Conservation (phyloP, 1,140 invertebrate species). For the Proctacanthus coquilletti region DNA sequence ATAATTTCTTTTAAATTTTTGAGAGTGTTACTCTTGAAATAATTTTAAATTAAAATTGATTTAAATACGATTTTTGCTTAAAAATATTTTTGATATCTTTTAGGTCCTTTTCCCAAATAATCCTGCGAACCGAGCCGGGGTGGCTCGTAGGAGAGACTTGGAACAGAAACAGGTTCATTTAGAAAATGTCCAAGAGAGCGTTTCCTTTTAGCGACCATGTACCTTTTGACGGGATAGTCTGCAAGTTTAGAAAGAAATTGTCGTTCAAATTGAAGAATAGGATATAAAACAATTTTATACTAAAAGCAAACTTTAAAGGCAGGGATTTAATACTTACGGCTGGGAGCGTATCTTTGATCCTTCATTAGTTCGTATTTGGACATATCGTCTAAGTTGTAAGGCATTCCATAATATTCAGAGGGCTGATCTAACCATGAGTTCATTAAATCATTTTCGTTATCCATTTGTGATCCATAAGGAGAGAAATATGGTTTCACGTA, state of each 20-base stretch:
- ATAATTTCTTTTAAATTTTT: no score
- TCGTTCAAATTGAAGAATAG: no score
- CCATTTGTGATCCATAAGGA: conserved; percentile 15
- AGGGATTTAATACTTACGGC: conserved; percentile 3
- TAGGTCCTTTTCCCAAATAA: no score
- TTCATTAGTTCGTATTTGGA: conserved; percentile 22
- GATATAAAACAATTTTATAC: background rate
- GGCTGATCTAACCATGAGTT: conserved; percentile 18
- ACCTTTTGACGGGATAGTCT: conserved; percentile 23
- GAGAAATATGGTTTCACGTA: conserved; percentile 4
- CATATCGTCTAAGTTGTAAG: conserved; percentile 19
- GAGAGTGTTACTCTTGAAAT: no score
- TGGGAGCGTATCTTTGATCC: conserved; percentile 19
- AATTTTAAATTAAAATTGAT: no score
- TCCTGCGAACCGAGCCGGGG: no score
- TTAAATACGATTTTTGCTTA: no score
- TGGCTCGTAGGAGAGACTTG: conserved; percentile 4
- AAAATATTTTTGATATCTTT: no score
- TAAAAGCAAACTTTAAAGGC: background rate
- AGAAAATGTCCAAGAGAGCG: conserved; percentile 17
- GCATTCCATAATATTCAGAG: conserved; percentile 22
- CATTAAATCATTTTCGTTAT: conserved; percentile 9
- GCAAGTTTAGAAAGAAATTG: no score
- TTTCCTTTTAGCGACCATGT: conserved; percentile 28
- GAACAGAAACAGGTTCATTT: conserved; percentile 3